Conservation (phyloP, 2,888 invertebrate genomes). For the Cylindroiulus punctatus region DNA sequence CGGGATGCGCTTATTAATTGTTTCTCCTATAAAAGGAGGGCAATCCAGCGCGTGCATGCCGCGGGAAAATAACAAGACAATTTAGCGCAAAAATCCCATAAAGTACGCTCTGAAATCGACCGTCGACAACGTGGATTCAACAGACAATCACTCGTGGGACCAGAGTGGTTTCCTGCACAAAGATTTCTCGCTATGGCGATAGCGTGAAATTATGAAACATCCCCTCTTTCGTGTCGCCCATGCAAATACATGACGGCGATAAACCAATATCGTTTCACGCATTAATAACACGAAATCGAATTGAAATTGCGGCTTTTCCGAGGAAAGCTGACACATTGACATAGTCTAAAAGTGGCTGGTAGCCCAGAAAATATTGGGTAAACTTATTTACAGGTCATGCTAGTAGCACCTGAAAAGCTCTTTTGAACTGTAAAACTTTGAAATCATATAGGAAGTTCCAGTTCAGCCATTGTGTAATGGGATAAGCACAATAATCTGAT, state of each 20-base stretch:
- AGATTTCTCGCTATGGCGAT: neutral
- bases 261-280: slow-evolving; percentile 7
- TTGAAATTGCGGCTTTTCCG: neutral
- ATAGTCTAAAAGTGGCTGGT: neutral
- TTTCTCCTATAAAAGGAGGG: slow-evolving; percentile 30
- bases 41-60: slow-evolving; percentile 15
- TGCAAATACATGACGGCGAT: neutral
- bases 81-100: slow-evolving; percentile 25
- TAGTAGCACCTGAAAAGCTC: no score
- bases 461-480: no score
- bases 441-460: no score
- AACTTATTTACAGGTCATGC: no score
- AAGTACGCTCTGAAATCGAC: slow-evolving; percentile 36
- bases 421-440: no score
- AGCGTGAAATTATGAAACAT: neutral
- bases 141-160: neutral
- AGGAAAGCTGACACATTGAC: neutral
- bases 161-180: neutral
- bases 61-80: slow-evolving; percentile 35
- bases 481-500: no score
- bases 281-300: slow-evolving; percentile 30
- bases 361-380: no score
- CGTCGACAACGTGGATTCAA: neutral
- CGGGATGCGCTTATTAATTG: slow-evolving; percentile 40
- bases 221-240: neutral